Evolutionary conservation across 2,797 vertebrate species (phyloP).

Genomic region (Notoglanidium macrostoma): DNA sequence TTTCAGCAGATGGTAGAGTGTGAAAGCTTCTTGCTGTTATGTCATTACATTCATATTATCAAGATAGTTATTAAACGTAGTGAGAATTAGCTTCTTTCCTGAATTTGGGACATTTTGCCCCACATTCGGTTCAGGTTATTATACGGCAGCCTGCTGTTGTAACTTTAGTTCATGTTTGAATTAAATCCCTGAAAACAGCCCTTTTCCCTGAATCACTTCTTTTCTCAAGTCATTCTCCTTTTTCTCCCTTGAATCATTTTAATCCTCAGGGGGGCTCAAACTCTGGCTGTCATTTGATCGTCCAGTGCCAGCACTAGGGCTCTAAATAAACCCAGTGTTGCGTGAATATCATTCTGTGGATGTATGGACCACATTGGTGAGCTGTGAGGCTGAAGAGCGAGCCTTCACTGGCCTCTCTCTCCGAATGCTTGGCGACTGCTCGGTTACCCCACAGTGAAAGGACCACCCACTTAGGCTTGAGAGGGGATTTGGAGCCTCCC

Average conservation of each 20-base stretch:
- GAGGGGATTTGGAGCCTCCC: constrained; percentile 79
- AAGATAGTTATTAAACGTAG: constrained; percentile 28
- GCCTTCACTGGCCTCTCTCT: constrained; percentile 73
- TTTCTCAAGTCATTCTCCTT: constrained; percentile 74
- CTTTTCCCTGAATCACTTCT: constrained; percentile 75
- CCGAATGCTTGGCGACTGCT: constrained; percentile 81
- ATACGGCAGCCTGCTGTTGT: constrained; percentile 47
- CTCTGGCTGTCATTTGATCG: constrained; percentile 79
- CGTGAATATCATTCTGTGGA: constrained; percentile 84
- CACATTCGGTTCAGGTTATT: constrained; percentile 46
- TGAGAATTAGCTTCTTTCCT: constrained; percentile 15
- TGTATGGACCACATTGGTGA: constrained; percentile 77
- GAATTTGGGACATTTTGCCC: constrained; percentile 40
- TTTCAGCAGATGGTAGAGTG: constrained; percentile 39
- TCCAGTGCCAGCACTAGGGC: constrained; percentile 74
- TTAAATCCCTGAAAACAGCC: constrained; percentile 60
- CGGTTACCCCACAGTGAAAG: constrained; percentile 80
- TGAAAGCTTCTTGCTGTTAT: constrained; percentile 36
- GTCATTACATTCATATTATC: constrained; percentile 46
- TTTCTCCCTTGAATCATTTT: constrained; percentile 78
- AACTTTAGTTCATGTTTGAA: constrained; percentile 55
- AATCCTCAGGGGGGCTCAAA: constrained; percentile 77
- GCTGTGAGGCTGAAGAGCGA: constrained; percentile 77
- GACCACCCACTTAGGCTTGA: constrained; percentile 85
- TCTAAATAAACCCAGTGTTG: constrained; percentile 85